A percentile compares a stretch with the other conserved stretches of the same genome.
Evolutionary conservation across 2,797 vertebrate species (phyloP).

Genomic region (Anguilla megastoma): DNA sequence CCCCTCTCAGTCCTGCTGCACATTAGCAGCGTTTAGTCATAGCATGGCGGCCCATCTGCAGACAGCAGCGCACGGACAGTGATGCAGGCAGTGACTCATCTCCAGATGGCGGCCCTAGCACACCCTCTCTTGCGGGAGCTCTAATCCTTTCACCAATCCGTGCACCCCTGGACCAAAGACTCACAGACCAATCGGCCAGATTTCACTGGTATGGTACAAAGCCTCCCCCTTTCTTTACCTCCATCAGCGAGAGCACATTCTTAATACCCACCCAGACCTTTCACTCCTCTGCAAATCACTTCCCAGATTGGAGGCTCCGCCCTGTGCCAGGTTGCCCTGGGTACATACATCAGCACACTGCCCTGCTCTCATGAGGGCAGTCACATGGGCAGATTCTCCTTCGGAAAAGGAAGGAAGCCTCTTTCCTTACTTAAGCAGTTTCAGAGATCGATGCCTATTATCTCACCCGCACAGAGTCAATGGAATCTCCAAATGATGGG

Average conservation of each 20-base stretch:
- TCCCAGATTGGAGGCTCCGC: conserved; percentile 51
- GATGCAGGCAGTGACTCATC: conserved; percentile 65
- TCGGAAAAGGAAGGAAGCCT: too few relatives aligned
- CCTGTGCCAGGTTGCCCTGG: conserved; percentile 54
- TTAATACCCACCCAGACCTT: conserved; percentile 26
- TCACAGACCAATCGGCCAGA: background rate
- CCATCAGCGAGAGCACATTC: background rate
- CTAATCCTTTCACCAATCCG: conserved; percentile 70
- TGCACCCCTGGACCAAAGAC: conserved; percentile 53
- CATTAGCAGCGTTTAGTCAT: background rate
- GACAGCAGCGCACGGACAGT: conserved; percentile 31
- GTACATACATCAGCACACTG: conserved; percentile 66
- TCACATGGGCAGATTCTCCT: conserved; percentile 62
- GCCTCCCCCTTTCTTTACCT: background rate
- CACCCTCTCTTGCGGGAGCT: conserved; percentile 64
- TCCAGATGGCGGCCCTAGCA: conserved; percentile 64
- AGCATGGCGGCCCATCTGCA: too few relatives aligned
- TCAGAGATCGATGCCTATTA: conserved; percentile 61
- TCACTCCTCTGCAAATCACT: background rate
- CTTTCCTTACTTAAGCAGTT: conserved; percentile 65
- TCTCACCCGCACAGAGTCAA: conserved; percentile 56
- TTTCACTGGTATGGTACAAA: background rate
- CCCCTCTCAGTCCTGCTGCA: background rate
- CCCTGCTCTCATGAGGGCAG: conserved; percentile 59
- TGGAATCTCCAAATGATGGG: conserved; percentile 60